Base-by-base conservation (phyloP, 2,888 invertebrate genomes). In the Agonopterix heracliana region DNA sequence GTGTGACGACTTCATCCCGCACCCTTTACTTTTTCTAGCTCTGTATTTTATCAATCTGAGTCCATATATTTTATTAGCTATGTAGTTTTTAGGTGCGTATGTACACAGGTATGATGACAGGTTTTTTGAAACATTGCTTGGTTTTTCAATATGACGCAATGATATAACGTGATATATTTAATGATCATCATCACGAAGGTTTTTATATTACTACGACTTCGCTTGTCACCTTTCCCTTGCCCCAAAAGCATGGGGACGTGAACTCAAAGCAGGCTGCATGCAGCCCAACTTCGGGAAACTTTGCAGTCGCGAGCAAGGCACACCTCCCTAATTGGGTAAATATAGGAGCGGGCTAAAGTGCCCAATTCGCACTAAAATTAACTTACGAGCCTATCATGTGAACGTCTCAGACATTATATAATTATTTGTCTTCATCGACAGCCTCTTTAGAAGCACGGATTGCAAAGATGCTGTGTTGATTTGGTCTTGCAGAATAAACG, bases 301-400 rank as follows among this genome's bases (percentile, higher is more conserved):
- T 77, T 57, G 62, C 65, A 65, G 71, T 70, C 70, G 67, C 68
- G 61, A 68, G 66, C 66, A 61, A 61, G 62, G 72, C 78, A 75
- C 80, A 76, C 79, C 78, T 79, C 71, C 68, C 74, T 82, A 82
- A 83, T 83, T 82, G 79, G 74, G 78, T 78, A 79, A 81, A 81
- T 79, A 79, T 70, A 72, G 69, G 62, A 66, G 67, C 59, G 55
- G 55, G 60, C 63, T 57, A 60, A 61, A 65, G 66, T 64, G 64
- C 67, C 59, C 64, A 61, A 71, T 68, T 71, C 64, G 9, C 9
- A 26, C 26, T 26, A 26, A 26, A 26, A 26, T 34, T 34, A 8
- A 12, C 10, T 7, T 44, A 13, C n/a, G 5, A 13, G 42, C 42
- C 13, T 13, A 13, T 12, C 11, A 42, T 9, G 9, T 13, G 11